Base-by-base conservation (phyloP, 2,888 invertebrate species). In the Parochlus steinenii region DNA sequence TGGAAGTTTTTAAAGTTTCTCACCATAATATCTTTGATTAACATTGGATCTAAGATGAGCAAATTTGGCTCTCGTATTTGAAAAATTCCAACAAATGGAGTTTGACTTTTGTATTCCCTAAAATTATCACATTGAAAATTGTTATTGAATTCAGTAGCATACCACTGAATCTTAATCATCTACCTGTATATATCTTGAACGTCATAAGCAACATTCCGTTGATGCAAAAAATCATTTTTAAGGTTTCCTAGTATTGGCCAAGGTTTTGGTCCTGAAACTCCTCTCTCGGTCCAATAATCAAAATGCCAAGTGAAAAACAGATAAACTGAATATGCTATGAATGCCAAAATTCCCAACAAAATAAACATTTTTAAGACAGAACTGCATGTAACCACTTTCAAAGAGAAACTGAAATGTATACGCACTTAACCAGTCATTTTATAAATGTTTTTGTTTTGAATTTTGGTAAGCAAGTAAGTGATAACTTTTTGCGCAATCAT, bases 51-150 rank as follows among this genome's bases (percentile, higher is more conserved):
- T 2, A 50, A 39, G 1, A 61, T 18, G 8, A 64, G 5, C 2
- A 62, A 37, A 8, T 55, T 41, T 0, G 63, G 62, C 1, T 33
- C 44, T 2, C 50, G 47, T 4, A 50, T 42, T 4, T 42, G 44
- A 38, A 47, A 65, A 3, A 61, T 44, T 1, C 65, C 65, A 10
- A 62, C 52, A 16, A 56, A 55, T 37, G 51, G 47, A 23, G 50
- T 48, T 1, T 47, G 41, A 1, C 45, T 23, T 28, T 47, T 48
- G 30, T 46, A 53, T 12, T 48, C 39, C 34, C 57, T 56, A 31
- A 1, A 39, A 30, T 25, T 10, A 5, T 10, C 7, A 3, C 7
- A 7, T 22, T 22, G 22, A 22, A 22, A 7, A 6, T 7, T 22
- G 22, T 6, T 22, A 22, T 22, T 22, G 6, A 22, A 22, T 22